Conservation (phyloP, 1,140 invertebrate species). For the Temnothorax nylanderi region DNA sequence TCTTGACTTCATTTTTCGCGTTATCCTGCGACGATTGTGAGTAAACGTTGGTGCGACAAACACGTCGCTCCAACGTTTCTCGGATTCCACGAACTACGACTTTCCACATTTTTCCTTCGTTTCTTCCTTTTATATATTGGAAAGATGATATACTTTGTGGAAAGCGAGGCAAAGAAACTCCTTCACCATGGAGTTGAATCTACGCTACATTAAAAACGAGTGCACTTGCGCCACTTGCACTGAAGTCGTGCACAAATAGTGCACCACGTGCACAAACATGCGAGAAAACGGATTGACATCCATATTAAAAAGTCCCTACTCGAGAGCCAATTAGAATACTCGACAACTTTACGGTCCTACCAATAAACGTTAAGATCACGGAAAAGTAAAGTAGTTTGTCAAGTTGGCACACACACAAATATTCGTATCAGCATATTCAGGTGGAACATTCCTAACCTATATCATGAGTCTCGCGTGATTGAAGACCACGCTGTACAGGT, state of each 20-base stretch:
- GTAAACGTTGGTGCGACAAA: conserved; percentile 79
- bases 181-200: not conserved
- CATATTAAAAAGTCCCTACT: not conserved
- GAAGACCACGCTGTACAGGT: not conserved
- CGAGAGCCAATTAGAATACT: not conserved
- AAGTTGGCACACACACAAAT: not conserved
- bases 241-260: not conserved
- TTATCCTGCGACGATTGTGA: conserved; percentile 76
- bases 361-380: not conserved
- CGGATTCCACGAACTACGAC: conserved; percentile 78
- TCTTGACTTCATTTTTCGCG: conserved; percentile 70
- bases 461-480: not conserved
- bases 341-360: not conserved
- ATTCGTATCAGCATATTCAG: not conserved
- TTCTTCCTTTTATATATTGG: not conserved
- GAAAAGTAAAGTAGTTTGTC: not conserved
- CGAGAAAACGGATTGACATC: not conserved
- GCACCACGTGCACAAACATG: not conserved
- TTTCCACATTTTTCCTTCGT: conserved; percentile 78
- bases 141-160: not conserved
- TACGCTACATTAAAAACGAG: not conserved
- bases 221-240: too few relatives aligned
- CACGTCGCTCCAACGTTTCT: conserved; percentile 78
- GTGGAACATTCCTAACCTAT: conserved; percentile 13
- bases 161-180: not conserved